Evolutionary conservation across 2,797 vertebrate genomes (phyloP), one percentile per base, ranked within the genome.

Genomic region (Lithobates sylvaticus): DNA sequence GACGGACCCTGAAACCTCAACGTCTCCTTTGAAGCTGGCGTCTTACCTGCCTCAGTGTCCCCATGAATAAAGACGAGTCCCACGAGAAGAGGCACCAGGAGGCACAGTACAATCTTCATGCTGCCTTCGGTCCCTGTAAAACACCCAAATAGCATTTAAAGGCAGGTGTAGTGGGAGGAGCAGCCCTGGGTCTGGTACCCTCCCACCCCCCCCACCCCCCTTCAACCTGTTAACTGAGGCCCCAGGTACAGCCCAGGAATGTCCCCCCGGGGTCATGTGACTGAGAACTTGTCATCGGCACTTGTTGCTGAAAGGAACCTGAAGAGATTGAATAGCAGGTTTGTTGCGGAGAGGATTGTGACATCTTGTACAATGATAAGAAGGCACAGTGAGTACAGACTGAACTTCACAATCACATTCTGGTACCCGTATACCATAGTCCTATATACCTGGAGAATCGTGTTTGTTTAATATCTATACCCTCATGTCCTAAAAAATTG

Each of bases 61-160:
- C 54, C 54, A 2, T 61, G 0, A 61, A 61, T 67, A 12, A 29
- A 5, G 2, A 15, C 1, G 65, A 86, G 50, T 13, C 67, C 47
- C 79, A 86, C 34, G 27, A 86, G 75, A 13, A 82, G 23, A 26
- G 36, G 26, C 23, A 72, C 50, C 42, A 83, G 79, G 4, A 78
- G 65, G 50, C n/a, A 68, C 26, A 69, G 13, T 12, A 29, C 26
- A 70, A n/a, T 68, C 80, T 83, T 86, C 76, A 83, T 87, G n/a
- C 70, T 78, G 68, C 64, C 16, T 32, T 61, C 61, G 61, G 16
- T 85, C n/a, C 36, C 84, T 79, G 81, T 36, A 50, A 72, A 78
- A 72, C 70, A 67, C 34, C 75, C 68, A 50, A 58, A 65, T 72
- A 42, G 69, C 26, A 74, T 78, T 54, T 86, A 86, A 83, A 83